Evolutionary conservation across 2,888 invertebrate genomes (phyloP).

Genomic region (Lamellibrachia columna): DNA sequence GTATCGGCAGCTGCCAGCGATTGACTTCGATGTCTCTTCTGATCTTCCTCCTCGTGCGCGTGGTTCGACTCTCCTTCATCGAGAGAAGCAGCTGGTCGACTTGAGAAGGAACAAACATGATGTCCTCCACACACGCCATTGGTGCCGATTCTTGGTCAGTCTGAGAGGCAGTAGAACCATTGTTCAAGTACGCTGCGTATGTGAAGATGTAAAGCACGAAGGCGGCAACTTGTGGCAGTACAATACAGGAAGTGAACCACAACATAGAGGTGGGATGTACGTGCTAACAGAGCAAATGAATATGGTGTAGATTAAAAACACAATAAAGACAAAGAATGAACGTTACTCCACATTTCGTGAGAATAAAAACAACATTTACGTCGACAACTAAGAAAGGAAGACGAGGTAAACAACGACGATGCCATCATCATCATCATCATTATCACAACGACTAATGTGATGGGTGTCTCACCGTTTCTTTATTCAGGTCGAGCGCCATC

Average conservation of each 20-base stretch:
- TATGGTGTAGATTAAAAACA: background rate
- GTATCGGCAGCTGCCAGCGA: conserved; percentile 22
- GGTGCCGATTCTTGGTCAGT: background rate
- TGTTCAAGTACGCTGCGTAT: background rate
- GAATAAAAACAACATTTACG: background rate
- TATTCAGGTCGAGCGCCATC: background rate
- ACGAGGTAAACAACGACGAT: background rate
- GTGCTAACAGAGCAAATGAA: background rate
- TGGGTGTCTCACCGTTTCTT: background rate
- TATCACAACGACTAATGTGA: background rate
- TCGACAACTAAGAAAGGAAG: background rate
- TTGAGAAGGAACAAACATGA: background rate
- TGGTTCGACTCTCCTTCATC: background rate
- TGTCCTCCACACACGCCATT: conserved; percentile 17
- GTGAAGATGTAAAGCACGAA: too few relatives aligned
- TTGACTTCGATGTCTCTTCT: conserved; percentile 8
- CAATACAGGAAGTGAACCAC: too few relatives aligned
- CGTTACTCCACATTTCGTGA: background rate
- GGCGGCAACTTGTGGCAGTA: too few relatives aligned
- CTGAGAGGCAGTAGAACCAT: background rate
- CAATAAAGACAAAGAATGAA: too few relatives aligned
- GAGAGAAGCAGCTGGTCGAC: background rate
- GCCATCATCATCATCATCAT: background rate
- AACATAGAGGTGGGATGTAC: too few relatives aligned
- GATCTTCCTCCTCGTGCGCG: background rate